Evolutionary conservation across 1,140 invertebrate genomes (phyloP).

Genomic region (Nebria ingens): DNA sequence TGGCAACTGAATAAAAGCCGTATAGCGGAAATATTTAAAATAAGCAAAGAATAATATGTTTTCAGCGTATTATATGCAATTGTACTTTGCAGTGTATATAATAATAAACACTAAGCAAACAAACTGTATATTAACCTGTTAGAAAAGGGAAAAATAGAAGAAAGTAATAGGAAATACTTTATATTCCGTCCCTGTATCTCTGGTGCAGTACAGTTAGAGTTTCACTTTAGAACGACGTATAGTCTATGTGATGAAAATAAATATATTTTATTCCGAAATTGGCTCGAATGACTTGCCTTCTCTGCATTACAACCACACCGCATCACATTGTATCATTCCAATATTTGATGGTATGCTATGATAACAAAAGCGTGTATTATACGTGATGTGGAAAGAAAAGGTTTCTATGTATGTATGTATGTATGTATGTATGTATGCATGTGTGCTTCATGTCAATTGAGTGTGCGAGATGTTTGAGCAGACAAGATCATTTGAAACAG

Average conservation of each 20-base stretch:
- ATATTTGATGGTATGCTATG: not conserved
- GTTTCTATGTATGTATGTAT: conserved; percentile 2
- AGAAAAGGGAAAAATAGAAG: no score
- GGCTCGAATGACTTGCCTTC: not conserved
- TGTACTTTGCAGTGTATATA: no score
- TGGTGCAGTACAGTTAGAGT: not conserved
- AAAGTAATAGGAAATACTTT: no score
- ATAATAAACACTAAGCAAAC: no score
- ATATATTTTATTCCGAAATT: not conserved
- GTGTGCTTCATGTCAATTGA: not conserved
- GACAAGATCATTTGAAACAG: no score
- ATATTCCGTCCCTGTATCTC: not conserved
- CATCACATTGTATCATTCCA: not conserved
- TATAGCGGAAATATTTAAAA: no score
- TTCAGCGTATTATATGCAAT: no score
- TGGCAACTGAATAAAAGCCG: no score
- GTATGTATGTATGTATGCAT: conserved; percentile 9
- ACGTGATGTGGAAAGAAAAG: no score
- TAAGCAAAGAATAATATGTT: no score
- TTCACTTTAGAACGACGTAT: not conserved
- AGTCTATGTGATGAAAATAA: not conserved
- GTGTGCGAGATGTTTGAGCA: no score
- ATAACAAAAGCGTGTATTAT: conserved; percentile 5
- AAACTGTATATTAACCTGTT: no score
- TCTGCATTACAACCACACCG: not conserved